A percentile compares a stretch with the other conserved stretches of the same genome.
These are phyloP conservation scores for Beroe forskalii DNA, from an alignment of 37 sponge, comb jelly and placozoan genomes.

Conservation along the genomic window DNA sequence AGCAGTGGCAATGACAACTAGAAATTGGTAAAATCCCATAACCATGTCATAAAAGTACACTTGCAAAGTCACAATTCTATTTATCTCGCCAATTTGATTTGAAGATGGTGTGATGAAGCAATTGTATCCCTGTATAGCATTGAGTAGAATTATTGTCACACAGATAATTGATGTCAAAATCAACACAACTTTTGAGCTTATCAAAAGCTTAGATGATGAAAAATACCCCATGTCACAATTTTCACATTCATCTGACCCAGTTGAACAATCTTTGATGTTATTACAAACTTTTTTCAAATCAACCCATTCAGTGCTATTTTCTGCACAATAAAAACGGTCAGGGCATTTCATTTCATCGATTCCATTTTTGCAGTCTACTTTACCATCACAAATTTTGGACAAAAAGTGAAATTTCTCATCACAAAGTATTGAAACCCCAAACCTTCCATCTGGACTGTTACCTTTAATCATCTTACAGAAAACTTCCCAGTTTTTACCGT, in stretches of 20 bases:
- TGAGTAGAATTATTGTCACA: not conserved
- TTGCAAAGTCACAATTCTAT: not conserved
- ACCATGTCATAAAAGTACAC: not conserved
- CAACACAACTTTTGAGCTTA: not conserved
- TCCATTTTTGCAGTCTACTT: not conserved
- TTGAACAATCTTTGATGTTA: not conserved
- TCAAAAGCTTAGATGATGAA: not conserved
- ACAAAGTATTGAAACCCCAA: not conserved
- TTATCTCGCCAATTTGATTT: not conserved
- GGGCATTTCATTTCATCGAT: not conserved
- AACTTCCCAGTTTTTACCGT: not conserved
- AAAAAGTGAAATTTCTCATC: not conserved
- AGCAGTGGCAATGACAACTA: not conserved
- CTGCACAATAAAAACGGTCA: not conserved
- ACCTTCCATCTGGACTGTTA: not conserved
- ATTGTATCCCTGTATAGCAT: not conserved
- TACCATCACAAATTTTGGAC: not conserved
- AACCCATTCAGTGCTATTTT: not conserved
- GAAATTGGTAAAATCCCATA: not conserved
- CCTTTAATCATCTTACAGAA: not conserved
- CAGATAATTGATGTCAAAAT: not conserved
- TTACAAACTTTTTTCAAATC: not conserved
- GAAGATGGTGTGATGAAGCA: not conserved
- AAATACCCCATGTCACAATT: not conserved
- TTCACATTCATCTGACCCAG: not conserved